Conservation (phyloP, 2,797 vertebrate species). For the Helarctos malayanus region DNA sequence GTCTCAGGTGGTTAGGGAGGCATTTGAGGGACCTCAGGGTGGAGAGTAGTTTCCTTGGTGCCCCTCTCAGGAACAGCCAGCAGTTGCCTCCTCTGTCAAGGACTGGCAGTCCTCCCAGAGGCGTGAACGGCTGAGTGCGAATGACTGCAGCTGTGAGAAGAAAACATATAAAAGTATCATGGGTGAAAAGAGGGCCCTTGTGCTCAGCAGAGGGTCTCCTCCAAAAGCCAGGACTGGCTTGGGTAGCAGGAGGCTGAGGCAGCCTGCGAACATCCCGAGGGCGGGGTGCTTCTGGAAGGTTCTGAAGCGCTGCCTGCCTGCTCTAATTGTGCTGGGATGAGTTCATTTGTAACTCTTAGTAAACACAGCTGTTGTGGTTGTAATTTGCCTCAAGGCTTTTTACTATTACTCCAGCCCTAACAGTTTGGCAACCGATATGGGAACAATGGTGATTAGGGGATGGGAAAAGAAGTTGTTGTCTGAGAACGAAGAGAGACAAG, state of each 20-base stretch:
- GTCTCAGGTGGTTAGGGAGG: background rate
- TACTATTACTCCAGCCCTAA: conserved; percentile 69
- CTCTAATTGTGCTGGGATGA: conserved; percentile 40
- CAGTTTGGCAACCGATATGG: conserved; percentile 69
- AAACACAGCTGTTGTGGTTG: conserved; percentile 85
- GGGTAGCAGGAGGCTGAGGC: background rate
- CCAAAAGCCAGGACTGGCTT: conserved; percentile 11
- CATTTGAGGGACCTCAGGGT: background rate
- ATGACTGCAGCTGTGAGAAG: background rate
- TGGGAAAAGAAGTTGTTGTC: conserved; percentile 2
- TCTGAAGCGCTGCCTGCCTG: background rate
- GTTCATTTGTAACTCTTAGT: conserved; percentile 78
- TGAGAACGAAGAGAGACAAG: background rate
- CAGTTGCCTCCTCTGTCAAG: background rate
- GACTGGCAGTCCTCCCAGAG: background rate
- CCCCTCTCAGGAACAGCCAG: background rate
- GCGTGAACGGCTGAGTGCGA: background rate
- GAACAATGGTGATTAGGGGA: conserved; percentile 58
- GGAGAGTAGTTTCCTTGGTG: background rate
- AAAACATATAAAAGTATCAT: background rate
- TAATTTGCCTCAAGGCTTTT: conserved; percentile 77
- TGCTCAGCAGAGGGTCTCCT: conserved; percentile 1
- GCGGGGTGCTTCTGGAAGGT: conserved; percentile 56
- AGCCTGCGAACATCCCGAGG: conserved; percentile 47
- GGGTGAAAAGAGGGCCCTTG: background rate